Conservation (phyloP, 1,140 invertebrate species). For the Pogonomyrmex barbatus region DNA sequence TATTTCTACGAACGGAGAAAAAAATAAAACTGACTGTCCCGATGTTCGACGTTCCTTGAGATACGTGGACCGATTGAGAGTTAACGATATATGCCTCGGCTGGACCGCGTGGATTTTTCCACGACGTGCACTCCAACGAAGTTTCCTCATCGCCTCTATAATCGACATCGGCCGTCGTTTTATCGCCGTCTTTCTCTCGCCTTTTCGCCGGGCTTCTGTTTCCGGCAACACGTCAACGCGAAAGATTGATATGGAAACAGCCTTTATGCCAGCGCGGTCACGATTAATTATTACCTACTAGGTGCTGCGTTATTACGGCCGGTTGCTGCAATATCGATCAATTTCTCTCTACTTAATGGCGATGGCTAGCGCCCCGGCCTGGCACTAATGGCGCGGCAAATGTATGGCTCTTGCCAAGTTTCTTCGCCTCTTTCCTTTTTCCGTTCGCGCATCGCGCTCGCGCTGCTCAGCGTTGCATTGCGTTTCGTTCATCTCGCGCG, state of each 20-base stretch:
- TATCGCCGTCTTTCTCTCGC: slow-evolving; percentile 19
- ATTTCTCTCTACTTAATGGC: slow-evolving; percentile 67
- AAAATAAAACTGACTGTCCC: neutral
- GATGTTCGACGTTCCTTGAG: neutral
- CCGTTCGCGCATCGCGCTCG: slow-evolving; percentile 6
- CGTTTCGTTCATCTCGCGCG: slow-evolving; percentile 42
- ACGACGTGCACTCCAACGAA: neutral
- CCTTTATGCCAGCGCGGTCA: slow-evolving; percentile 43
- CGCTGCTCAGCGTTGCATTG: slow-evolving; percentile 28
- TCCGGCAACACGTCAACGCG: slow-evolving; percentile 64
- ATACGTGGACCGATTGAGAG: neutral
- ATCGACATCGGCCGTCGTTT: slow-evolving; percentile 38
- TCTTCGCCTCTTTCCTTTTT: slow-evolving; percentile 51
- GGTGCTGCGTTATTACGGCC: slow-evolving; percentile 62
- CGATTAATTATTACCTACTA: slow-evolving; percentile 66
- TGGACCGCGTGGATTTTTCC: slow-evolving; percentile 16
- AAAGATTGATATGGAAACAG: slow-evolving; percentile 65
- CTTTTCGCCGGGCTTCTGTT: slow-evolving; percentile 43
- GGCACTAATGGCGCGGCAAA: slow-evolving; percentile 63
- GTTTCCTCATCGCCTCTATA: slow-evolving; percentile 37
- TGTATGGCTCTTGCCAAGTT: slow-evolving; percentile 63
- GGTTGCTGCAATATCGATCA: slow-evolving; percentile 67
- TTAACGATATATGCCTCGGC: neutral
- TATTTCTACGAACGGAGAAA: neutral
- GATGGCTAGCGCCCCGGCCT: slow-evolving; percentile 57